Conservation (phyloP, 2,888 invertebrate species). For the Thymelicus acteon region DNA sequence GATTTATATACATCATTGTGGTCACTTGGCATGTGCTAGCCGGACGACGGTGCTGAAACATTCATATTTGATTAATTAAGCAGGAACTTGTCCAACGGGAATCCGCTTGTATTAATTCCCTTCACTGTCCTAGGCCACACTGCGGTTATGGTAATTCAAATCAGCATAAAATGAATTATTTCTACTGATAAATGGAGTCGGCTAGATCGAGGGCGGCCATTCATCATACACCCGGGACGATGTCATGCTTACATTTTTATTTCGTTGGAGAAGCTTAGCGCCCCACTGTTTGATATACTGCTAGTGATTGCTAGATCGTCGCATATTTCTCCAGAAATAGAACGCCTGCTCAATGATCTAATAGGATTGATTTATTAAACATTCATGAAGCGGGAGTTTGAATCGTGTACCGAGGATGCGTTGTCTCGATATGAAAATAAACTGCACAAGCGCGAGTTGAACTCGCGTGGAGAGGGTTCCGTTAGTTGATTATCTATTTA, state of each 20-base stretch:
- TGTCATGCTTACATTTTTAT: slow-evolving; percentile 32
- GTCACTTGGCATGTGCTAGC: too few species aligned
- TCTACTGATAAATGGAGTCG: slow-evolving; percentile 18
- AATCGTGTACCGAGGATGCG: too few species aligned
- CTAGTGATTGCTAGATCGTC: neutral
- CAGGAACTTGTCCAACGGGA: neutral
- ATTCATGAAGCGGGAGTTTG: neutral
- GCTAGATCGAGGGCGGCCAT: slow-evolving; percentile 13
- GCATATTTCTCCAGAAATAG: neutral
- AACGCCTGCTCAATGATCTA: neutral
- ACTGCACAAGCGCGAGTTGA: too few species aligned
- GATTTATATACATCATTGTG: too few species aligned
- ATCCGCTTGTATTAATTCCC: neutral
- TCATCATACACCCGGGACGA: slow-evolving; percentile 11
- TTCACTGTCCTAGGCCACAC: neutral
- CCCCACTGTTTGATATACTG: slow-evolving; percentile 25
- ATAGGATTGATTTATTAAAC: neutral
- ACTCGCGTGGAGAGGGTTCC: too few species aligned
- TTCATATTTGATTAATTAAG: slow-evolving; percentile 5
- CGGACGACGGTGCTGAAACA: neutral
- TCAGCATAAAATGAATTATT: slow-evolving; percentile 29
- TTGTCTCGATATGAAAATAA: too few species aligned
- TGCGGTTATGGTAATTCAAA: slow-evolving; percentile 13
- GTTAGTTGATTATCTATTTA: too few species aligned
- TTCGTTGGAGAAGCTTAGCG: slow-evolving; percentile 14